These are phyloP conservation scores for Melanotaenia pygmaea DNA, from an alignment of 2,797 vertebrate species.

Conservation along the genomic window DNA sequence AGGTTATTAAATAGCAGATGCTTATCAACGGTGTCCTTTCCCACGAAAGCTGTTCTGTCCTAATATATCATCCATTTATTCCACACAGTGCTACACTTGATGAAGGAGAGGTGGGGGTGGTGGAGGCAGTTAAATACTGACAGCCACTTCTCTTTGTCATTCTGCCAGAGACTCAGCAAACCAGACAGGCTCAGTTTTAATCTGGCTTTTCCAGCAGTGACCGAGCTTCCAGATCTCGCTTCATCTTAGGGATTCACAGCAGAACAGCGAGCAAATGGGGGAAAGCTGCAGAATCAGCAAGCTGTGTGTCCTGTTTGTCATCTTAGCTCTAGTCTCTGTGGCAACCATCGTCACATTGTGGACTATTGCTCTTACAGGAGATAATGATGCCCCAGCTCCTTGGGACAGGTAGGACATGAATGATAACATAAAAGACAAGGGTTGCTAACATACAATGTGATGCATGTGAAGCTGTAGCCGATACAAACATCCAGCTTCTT, in stretches of 20 bases:
- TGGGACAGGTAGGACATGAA: constrained; percentile 80
- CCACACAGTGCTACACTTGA: constrained; percentile 7
- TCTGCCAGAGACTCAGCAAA: constrained; percentile 6
- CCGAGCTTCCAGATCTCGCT: background rate
- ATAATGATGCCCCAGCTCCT: constrained; percentile 15
- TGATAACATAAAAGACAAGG: background rate
- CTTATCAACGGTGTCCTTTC: constrained; percentile 25
- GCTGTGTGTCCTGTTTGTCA: constrained; percentile 49
- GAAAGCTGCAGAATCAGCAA: constrained; percentile 53
- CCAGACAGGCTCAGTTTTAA: background rate
- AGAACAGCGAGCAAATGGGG: constrained; percentile 50
- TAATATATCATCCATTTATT: constrained; percentile 43
- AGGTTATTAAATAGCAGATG: constrained; percentile 25
- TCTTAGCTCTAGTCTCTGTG: constrained; percentile 66
- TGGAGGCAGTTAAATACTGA: constrained; percentile 3
- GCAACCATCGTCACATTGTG: constrained; percentile 88
- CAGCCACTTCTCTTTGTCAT: constrained; percentile 15
- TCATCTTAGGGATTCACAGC: background rate
- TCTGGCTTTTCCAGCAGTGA: background rate
- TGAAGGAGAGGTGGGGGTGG: background rate
- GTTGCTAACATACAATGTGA: background rate
- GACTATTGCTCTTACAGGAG: constrained; percentile 72
- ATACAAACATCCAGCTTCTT: background rate
- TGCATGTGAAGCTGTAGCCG: background rate
- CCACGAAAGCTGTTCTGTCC: constrained; percentile 9